Percentiles rank a stretch among this genome's conserved stretches.
Evolutionary conservation across 2,888 invertebrate genomes (phyloP).

Genomic region (Drosophila lutescens): DNA sequence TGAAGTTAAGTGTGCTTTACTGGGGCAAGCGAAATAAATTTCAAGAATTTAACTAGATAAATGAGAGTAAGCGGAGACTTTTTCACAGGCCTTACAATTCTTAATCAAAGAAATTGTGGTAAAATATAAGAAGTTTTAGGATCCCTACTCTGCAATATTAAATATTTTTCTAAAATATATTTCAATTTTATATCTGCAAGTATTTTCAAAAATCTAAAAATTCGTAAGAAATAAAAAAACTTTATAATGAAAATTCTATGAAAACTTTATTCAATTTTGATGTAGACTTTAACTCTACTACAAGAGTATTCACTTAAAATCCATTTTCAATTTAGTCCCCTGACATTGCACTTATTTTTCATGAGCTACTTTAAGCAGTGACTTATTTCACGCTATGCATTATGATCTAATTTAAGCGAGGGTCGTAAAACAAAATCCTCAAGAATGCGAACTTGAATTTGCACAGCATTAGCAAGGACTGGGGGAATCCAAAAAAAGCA

Average conservation of each 20-base stretch:
- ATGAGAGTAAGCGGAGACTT: conserved; percentile 6
- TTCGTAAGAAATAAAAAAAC: too few relatives aligned
- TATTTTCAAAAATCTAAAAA: too few relatives aligned
- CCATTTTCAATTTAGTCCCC: background rate
- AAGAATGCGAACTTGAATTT: conserved; percentile 63
- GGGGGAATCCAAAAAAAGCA: conserved; percentile 1
- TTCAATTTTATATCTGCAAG: background rate
- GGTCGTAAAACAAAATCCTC: conserved; percentile 28
- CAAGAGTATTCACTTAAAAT: background rate
- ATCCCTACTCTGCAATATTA: too few relatives aligned
- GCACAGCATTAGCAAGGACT: conserved; percentile 59
- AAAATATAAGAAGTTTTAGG: too few relatives aligned
- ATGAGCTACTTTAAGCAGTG: conserved; percentile 18
- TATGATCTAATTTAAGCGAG: conserved; percentile 60
- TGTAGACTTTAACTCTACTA: background rate
- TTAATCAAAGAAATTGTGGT: too few relatives aligned
- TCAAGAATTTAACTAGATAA: conserved; percentile 15
- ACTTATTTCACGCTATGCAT: conserved; percentile 53
- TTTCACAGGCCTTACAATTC: background rate
- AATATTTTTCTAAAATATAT: background rate
- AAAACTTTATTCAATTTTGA: background rate
- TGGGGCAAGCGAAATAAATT: conserved; percentile 18
- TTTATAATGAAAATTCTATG: too few relatives aligned
- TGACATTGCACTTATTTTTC: conserved; percentile 13
- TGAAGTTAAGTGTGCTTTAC: conserved; percentile 20